A percentile compares a stretch with the other conserved stretches of the same genome.
Conservation (phyloP, 2,113 vertebrate genomes). For the Etia nguti region DNA sequence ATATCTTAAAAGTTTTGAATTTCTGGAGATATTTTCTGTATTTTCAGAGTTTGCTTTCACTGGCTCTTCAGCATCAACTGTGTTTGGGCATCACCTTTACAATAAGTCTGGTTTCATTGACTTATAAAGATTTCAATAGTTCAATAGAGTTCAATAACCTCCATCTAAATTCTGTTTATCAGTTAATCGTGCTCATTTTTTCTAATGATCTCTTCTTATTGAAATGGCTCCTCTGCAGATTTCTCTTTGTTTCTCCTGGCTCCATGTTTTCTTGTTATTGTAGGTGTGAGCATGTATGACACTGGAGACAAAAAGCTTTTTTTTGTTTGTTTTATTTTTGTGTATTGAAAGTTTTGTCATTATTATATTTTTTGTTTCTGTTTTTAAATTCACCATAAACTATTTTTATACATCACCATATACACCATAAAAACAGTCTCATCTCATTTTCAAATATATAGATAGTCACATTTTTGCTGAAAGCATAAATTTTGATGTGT, state of each 20-base stretch:
- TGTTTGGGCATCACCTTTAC: neutral
- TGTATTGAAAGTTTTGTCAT: too few species aligned
- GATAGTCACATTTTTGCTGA: neutral
- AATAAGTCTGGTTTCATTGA: neutral
- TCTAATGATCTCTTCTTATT: neutral
- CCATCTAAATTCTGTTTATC: neutral
- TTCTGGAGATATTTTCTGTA: neutral
- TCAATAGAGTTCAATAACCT: rapidly evolving
- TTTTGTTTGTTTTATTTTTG: too few species aligned
- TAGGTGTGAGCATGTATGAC: too few species aligned
- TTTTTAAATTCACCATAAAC: too few species aligned
- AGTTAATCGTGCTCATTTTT: neutral
- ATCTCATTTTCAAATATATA: neutral
- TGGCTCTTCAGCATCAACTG: neutral
- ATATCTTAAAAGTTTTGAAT: neutral
- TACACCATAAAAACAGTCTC: neutral
- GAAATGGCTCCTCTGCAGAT: neutral
- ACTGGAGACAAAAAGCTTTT: too few species aligned
- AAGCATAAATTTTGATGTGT: rapidly evolving
- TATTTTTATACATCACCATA: too few species aligned
- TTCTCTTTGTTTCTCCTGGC: neutral
- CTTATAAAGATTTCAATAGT: neutral
- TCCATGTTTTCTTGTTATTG: too few species aligned
- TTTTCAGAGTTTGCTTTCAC: neutral
- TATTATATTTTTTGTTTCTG: too few species aligned